A percentile compares a stretch with the other conserved stretches of the same genome.
These are phyloP conservation scores for Lophius americanus DNA, from an alignment of 2,797 vertebrate genomes.

Conservation along the genomic window DNA sequence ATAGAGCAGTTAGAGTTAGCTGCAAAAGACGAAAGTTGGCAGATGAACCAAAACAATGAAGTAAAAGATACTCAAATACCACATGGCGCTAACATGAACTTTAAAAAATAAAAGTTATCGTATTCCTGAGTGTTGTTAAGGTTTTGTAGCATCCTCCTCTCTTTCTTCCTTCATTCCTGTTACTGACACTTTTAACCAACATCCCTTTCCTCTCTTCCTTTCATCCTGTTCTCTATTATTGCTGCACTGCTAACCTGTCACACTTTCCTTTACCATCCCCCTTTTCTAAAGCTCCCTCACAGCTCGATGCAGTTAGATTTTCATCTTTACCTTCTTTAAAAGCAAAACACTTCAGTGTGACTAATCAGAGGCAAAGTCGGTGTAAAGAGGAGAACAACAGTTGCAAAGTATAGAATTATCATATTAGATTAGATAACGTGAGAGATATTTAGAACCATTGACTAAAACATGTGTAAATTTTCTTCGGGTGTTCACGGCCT, in stretches of 20 bases:
- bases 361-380: conserved; percentile 49
- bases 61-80: neutral
- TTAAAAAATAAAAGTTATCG: neutral
- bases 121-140: conserved; percentile 21
- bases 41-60: neutral
- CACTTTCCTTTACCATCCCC: conserved; percentile 31
- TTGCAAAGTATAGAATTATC: conserved; percentile 62
- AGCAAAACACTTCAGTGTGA: conserved; percentile 40
- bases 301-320: conserved; percentile 38
- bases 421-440: conserved; percentile 24
- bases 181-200: conserved; percentile 35
- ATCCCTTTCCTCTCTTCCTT: conserved; percentile 37
- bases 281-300: conserved; percentile 6
- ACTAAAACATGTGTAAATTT: conserved; percentile 14
- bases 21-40: neutral
- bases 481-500: neutral
- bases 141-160: conserved; percentile 30
- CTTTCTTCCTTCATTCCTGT: conserved; percentile 42
- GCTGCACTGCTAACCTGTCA: conserved; percentile 27
- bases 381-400: conserved; percentile 56
- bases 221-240: conserved; percentile 44
- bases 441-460: conserved; percentile 20
- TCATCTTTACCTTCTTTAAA: conserved; percentile 36
- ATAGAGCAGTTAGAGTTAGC: neutral
- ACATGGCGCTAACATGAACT: neutral